These are phyloP conservation scores for Atta cephalotes DNA, from an alignment of 1,140 invertebrate species.

Conservation along the genomic window DNA sequence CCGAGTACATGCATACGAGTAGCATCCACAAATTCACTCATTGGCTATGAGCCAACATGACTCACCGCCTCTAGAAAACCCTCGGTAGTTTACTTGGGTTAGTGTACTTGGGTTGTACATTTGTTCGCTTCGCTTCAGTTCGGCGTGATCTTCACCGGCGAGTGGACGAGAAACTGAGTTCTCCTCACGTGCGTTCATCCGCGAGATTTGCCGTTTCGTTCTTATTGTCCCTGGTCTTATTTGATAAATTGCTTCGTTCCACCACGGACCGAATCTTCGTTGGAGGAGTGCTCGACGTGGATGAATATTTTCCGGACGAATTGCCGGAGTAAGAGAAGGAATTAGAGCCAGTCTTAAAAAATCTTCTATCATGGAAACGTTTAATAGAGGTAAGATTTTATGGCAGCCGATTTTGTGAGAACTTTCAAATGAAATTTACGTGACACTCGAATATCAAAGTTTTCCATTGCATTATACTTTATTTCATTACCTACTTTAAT, in stretches of 20 bases:
- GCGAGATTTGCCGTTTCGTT: constrained; percentile 1
- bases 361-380: constrained; percentile 32
- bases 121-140: constrained; percentile 79
- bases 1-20: constrained; percentile 60
- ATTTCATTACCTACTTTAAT: background rate
- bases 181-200: constrained; percentile 15
- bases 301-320: background rate
- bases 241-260: background rate
- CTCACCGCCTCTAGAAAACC: constrained; percentile 85
- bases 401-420: background rate
- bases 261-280: background rate
- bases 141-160: constrained; percentile 80
- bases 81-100: constrained; percentile 69
- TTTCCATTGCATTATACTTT: background rate
- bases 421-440: background rate
- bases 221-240: background rate
- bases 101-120: constrained; percentile 65
- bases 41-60: constrained; percentile 83
- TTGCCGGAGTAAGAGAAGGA: background rate
- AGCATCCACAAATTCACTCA: constrained; percentile 72
- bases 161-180: constrained; percentile 33
- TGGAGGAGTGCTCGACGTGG: background rate
- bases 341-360: background rate
- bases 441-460: background rate
- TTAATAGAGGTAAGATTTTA: constrained; percentile 37